Conservation (phyloP, 2,888 invertebrate species). For the Apotomis capreana region DNA sequence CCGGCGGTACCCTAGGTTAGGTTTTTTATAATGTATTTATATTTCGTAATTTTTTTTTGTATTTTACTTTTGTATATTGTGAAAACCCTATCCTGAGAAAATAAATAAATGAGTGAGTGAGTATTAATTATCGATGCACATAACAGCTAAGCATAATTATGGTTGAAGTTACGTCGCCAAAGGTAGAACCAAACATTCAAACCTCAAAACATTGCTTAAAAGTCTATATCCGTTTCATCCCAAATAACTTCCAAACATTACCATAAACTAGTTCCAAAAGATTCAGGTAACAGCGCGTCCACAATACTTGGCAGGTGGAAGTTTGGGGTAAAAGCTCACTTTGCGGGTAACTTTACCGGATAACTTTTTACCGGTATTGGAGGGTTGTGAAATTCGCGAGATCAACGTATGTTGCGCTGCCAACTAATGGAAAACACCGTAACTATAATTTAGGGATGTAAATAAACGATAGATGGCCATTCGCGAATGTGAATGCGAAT, state of each 20-base stretch:
- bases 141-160: no score
- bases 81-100: no score
- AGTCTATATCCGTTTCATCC: conserved; percentile 14
- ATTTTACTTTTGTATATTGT: no score
- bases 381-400: conserved; percentile 17
- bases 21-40: no score
- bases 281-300: conserved; percentile 26
- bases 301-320: conserved; percentile 25
- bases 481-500: no score
- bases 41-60: no score
- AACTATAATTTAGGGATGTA: background rate
- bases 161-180: no score
- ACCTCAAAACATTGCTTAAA: background rate
- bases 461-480: no score
- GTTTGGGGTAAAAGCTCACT: conserved; percentile 34
- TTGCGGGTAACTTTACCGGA: conserved; percentile 31
- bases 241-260: conserved; percentile 11
- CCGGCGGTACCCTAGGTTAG: no score
- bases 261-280: conserved; percentile 26
- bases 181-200: no score
- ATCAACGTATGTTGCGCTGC: conserved; percentile 15
- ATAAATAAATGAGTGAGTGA: no score
- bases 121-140: no score
- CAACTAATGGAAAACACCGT: background rate
- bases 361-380: conserved; percentile 30